A percentile compares a stretch with the other conserved stretches of the same genome.
These are phyloP conservation scores for Galaxias olidus DNA, from an alignment of 2,797 vertebrate species.

Conservation along the genomic window DNA sequence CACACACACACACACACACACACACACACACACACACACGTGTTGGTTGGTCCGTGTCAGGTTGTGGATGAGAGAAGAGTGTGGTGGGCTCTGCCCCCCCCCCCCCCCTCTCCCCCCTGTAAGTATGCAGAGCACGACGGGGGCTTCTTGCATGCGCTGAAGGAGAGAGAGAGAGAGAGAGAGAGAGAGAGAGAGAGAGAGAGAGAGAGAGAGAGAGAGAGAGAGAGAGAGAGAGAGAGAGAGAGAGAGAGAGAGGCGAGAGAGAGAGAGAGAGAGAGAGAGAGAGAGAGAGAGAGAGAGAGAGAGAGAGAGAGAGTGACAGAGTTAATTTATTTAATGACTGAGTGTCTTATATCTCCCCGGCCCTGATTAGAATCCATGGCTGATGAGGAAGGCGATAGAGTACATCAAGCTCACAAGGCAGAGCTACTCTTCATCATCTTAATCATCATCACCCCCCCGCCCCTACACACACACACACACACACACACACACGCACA, in stretches of 20 bases:
- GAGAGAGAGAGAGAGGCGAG: no score
- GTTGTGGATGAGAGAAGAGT: slow-evolving; percentile 43
- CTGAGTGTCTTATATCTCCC: slow-evolving; percentile 78
- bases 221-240: no score
- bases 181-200: no score
- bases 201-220: no score
- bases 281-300: no score
- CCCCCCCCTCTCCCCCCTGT: slow-evolving; percentile 45
- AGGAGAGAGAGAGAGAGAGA: no score
- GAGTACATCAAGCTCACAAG: slow-evolving; percentile 49
- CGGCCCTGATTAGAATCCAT: slow-evolving; percentile 80
- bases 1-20: no score
- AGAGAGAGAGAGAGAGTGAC: slow-evolving; percentile 57
- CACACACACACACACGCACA: slow-evolving; percentile 9
- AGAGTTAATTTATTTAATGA: slow-evolving; percentile 85
- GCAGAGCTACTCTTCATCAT: slow-evolving; percentile 40
- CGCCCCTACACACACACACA: neutral
- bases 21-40: no score
- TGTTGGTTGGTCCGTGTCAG: slow-evolving; percentile 11
- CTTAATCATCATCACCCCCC: slow-evolving; percentile 4
- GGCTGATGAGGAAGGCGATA: slow-evolving; percentile 77
- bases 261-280: no score
- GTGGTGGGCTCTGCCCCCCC: slow-evolving; percentile 34
- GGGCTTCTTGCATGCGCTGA: slow-evolving; percentile 62
- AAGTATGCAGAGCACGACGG: slow-evolving; percentile 71